Base-by-base conservation (phyloP, 2,113 vertebrate genomes). In the Anolis sagrei region DNA sequence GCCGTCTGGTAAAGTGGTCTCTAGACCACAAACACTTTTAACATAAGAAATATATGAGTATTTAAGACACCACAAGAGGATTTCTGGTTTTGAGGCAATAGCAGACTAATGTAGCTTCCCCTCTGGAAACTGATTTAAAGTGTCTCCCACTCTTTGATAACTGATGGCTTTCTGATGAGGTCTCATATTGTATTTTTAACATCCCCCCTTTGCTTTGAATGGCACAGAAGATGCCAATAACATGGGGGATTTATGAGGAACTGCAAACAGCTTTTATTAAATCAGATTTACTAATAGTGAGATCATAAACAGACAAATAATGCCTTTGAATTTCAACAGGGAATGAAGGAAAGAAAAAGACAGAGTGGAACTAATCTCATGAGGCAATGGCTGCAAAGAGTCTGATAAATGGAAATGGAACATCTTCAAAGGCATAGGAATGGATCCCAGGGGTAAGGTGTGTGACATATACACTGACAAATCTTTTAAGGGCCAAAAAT, bases 241-340 rank as follows among this genome's bases (percentile, higher is more conserved):
- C 68, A 27, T 0, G 32, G 74, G 54, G 1, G 0, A 66, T 79
- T 76, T 61, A 79, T 90, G 76, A 11, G n/a, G 19, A 58, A 66
- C 81, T 79, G 81, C 39, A 14, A 62, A 73, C 79, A 49, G 54
- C 23, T 83, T 87, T 79, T 51, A 83, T 74, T 79, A 54, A 78
- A 29, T 78, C 66, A 89, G 27, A 66, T 89, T 87, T 78, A 86
- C n/a, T 27, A 85, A 87, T 23, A 48, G 86, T 90, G 80, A 92
- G 64, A 73, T 87, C 87, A 66, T 78, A 87, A 83, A 73, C n/a
- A 88, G 82, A 48, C 16, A 86, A 82, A 78, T 73, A 79, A 90
- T 80, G 62, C 29, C 82, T 21, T 85, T n/a, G 79, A 81, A 90
- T 87, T 89, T 36, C 5, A 19, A 66, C 75, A 18, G 44, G 79